Percentiles rank a stretch among this genome's conserved stretches.
These are phyloP conservation scores for Eretmocerus hayati DNA, from an alignment of 2,888 invertebrate species.

Conservation along the genomic window DNA sequence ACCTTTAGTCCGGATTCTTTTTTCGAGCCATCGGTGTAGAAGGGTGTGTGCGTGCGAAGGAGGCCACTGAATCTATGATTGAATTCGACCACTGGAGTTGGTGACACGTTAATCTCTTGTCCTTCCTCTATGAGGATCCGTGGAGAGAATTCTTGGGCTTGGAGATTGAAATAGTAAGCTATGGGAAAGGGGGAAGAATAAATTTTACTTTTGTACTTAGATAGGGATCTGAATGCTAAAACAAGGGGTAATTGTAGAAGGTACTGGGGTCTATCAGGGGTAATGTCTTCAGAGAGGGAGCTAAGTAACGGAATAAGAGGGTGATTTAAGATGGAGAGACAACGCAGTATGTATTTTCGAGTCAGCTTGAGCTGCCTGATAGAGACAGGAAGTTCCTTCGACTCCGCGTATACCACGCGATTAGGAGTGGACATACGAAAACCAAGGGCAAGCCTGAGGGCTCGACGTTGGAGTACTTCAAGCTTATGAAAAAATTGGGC, in stretches of 20 bases:
- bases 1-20: background rate
- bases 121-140: background rate
- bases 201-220: background rate
- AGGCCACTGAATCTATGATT: background rate
- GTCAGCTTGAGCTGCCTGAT: background rate
- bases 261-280: background rate
- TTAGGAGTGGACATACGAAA: conserved; percentile 4
- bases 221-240: background rate
- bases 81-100: background rate
- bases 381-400: background rate
- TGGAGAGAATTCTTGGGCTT: background rate
- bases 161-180: background rate
- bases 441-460: background rate
- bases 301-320: background rate
- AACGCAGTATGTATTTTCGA: background rate
- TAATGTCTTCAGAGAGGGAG: background rate
- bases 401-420: conserved; percentile 1
- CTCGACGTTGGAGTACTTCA: background rate
- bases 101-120: background rate
- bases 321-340: background rate
- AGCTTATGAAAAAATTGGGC: background rate
- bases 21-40: conserved; percentile 21
- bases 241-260: background rate
- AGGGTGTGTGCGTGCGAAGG: background rate
- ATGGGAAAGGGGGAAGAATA: background rate